Evolutionary conservation across 53 echinoderm and acorn worm genomes (phyloP), one percentile per base, ranked within the genome.

Genomic region (Echinometra lucunter): DNA sequence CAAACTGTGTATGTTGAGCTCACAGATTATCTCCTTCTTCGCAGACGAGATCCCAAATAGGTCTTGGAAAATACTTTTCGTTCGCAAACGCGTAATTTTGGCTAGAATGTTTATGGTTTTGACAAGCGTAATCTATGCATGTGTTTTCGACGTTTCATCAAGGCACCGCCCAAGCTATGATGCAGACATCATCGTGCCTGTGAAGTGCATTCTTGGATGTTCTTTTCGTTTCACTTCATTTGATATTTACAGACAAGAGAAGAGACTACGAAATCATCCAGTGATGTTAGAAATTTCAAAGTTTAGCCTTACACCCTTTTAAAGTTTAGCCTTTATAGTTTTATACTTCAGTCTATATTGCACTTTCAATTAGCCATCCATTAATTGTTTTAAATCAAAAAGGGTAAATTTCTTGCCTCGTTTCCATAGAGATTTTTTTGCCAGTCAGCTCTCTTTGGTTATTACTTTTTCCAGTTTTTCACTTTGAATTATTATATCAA

Each of bases 111-210:
- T 85, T 85, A 49, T 49, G 85, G 85, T 89, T 89, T 89, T 89
- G 89, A 89, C 89, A 89, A 89, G 89, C 10, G 89, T 89, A 89
- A 89, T 89, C 89, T 89, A 89, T 89, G 89, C 85, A 85, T 85
- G 49, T 85, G 85, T 85, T 85, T 85, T 85, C 85, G 47, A 47
- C 85, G 85, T 85, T 85, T 85, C 85, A 30, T 27, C 85, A 85
- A 49, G 85, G 45, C 85, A 85, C 85, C 85, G 85, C 85, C 85
- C 85, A 53, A 49, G 28, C 42, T 78, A 28, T 49, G 44, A 49
- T 47, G 28, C 47, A 49, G 47, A 23, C 12, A 11, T 3, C 28
- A 85, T 85, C 38, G 21, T 42, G 49, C 44, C 85, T 85, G 47
- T 28, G 49, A 85, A 37, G 85, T 49, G 85, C 85, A 85, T 45